Conservation (phyloP, 53 echinoderm and acorn worm species). For the Pentamera pediparva region DNA sequence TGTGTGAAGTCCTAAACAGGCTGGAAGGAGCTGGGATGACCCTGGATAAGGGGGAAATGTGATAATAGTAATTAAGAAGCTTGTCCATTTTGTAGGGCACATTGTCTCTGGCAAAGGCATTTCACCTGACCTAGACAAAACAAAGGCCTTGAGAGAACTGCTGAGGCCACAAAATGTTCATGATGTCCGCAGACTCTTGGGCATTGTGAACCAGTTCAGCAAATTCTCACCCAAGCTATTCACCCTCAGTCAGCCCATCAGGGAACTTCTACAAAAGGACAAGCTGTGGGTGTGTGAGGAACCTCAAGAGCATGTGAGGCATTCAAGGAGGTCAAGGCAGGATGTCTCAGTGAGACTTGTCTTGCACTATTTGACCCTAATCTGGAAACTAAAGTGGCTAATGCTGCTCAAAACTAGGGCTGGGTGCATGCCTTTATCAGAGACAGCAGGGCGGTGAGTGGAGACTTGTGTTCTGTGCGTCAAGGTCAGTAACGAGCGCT, state of each 20-base stretch:
- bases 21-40: constrained; percentile 30
- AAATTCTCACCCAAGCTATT: constrained; percentile 15
- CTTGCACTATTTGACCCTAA: constrained; percentile 42
- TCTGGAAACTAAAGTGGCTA: constrained; percentile 43
- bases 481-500: constrained; percentile 32
- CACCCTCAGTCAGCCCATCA: constrained; percentile 40
- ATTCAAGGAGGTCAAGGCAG: constrained; percentile 31
- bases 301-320: constrained; percentile 30
- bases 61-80: constrained; percentile 9
- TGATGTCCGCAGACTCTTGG: constrained; percentile 42
- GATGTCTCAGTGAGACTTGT: neutral
- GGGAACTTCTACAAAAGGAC: constrained; percentile 40
- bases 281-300: constrained; percentile 39
- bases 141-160: constrained; percentile 15
- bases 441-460: constrained; percentile 35
- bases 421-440: constrained; percentile 45
- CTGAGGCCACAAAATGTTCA: constrained; percentile 33
- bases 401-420: constrained; percentile 46
- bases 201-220: constrained; percentile 57
- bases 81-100: constrained; percentile 37
- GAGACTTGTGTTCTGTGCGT: constrained; percentile 38
- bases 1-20: constrained; percentile 26
- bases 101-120: constrained; percentile 25
- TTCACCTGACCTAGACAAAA: constrained; percentile 19
- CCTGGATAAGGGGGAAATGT: constrained; percentile 20